Conservation (phyloP, 2,113 vertebrate species). For the Phodopus roborovskii region DNA sequence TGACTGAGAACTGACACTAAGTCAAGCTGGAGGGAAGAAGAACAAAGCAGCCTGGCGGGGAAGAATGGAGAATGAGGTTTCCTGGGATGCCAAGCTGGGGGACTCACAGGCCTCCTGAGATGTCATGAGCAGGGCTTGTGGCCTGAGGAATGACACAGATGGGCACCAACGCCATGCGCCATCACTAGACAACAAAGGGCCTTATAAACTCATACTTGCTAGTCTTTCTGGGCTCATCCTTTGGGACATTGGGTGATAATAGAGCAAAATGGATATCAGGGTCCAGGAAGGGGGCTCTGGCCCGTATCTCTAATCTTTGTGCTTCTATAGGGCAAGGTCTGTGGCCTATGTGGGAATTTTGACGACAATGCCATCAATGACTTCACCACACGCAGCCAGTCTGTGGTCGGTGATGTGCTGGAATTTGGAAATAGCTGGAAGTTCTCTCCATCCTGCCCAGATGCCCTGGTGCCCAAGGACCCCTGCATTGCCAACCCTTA, state of each 20-base stretch:
- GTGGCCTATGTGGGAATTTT: constrained; percentile 95
- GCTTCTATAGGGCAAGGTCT: constrained; percentile 88
- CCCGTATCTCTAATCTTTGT: neutral
- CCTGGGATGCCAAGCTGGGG: neutral
- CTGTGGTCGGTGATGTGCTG: constrained; percentile 83
- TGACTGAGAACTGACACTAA: neutral
- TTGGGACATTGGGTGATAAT: neutral
- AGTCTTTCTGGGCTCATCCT: neutral
- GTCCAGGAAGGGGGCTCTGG: neutral
- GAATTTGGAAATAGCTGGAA: constrained; percentile 92
- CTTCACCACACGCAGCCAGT: constrained; percentile 87
- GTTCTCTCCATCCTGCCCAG: constrained; percentile 85
- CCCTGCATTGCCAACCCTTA: constrained; percentile 86
- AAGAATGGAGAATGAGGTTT: neutral
- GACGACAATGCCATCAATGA: constrained; percentile 89
- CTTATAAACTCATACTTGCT: neutral
- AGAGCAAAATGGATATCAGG: neutral
- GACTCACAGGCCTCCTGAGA: neutral
- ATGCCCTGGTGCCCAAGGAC: constrained; percentile 81
- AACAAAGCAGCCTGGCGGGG: too few species aligned
- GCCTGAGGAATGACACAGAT: neutral
- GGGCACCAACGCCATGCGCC: neutral
- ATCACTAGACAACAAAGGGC: neutral
- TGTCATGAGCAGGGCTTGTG: neutral
- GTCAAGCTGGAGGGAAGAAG: neutral